Conservation (phyloP, 1,140 invertebrate genomes). For the Bombyx mori region ASM3026992v2 NC_085126.1:2291501-2292000, state of each 20-base stretch:
- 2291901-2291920: slow-evolving; percentile 10
- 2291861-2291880: slow-evolving; percentile 49
- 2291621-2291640: background rate
- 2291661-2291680: slow-evolving; percentile 14
- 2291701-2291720: slow-evolving; percentile 39
- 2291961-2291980: no score
- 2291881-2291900: slow-evolving; percentile 37
- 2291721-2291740: slow-evolving; percentile 51
- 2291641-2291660: background rate
- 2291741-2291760: slow-evolving; percentile 23
- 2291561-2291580: slow-evolving; percentile 22
- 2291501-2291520: slow-evolving; percentile 37
- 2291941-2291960: no score
- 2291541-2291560: slow-evolving; percentile 39
- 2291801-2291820: slow-evolving; percentile 44
- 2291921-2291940: no score
- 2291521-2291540: slow-evolving; percentile 39
- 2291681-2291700: slow-evolving; percentile 42
- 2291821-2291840: slow-evolving; percentile 30
- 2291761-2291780: slow-evolving; percentile 28
- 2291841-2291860: slow-evolving; percentile 38
- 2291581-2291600: slow-evolving; percentile 16
- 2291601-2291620: slow-evolving; percentile 18
- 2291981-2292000: no score
- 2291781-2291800: slow-evolving; percentile 45